phyloP scores from a whole-genome alignment of 2,797 vertebrate species.

The Natrix natrix region DNA sequence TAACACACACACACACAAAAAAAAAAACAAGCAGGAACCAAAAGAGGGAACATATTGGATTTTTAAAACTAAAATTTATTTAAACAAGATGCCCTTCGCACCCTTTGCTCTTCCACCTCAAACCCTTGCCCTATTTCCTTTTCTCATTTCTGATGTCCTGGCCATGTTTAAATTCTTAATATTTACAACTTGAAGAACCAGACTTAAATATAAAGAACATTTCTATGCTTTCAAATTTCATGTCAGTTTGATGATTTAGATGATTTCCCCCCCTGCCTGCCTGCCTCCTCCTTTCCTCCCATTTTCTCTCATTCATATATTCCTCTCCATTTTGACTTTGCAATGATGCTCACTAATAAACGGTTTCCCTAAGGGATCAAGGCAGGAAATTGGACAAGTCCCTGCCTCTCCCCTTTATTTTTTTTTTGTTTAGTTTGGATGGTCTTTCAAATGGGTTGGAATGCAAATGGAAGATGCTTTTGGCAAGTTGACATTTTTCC shows the following conservation, averaged over 20 bases:
- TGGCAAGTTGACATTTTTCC: constrained; percentile 68
- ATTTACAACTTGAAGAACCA: constrained; percentile 24
- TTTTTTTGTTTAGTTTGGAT: constrained; percentile 60
- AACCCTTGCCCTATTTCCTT: no score
- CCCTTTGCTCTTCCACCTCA: not conserved
- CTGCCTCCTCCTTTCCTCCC: constrained; percentile 33
- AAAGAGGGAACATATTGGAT: not conserved
- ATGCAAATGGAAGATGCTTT: constrained; percentile 67
- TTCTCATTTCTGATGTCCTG: constrained; percentile 5
- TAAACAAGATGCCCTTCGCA: not conserved
- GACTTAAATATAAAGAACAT: constrained; percentile 52
- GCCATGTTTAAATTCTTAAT: constrained; percentile 40
- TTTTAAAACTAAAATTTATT: not conserved
- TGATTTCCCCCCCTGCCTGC: constrained; percentile 29
- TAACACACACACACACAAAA: not conserved
- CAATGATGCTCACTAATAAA: constrained; percentile 59
- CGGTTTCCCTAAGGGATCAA: constrained; percentile 65
- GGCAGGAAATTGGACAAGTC: constrained; percentile 65
- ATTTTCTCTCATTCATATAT: constrained; percentile 57
- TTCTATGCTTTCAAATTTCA: constrained; percentile 47
- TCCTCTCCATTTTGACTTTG: constrained; percentile 48
- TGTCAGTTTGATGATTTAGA: constrained; percentile 63
- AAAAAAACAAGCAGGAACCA: not conserved
- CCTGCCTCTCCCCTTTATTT: constrained; percentile 51
- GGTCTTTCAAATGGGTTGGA: constrained; percentile 65